Base-by-base conservation (phyloP, 2,888 invertebrate species). In the Scaptomyza cyrtandrae region DNA sequence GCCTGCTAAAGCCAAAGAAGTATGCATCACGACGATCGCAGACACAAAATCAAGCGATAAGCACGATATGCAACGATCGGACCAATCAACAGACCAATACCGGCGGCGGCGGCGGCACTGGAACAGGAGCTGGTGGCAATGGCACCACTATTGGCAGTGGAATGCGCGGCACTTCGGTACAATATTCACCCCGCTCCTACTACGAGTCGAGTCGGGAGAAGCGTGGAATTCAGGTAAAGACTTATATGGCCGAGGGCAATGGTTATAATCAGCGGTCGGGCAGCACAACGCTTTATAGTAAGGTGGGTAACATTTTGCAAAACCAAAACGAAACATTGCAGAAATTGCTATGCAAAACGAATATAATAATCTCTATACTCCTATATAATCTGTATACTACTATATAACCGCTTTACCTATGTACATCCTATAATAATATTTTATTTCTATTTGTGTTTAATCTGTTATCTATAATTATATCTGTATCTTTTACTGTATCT, bases 161-260 rank as follows among this genome's bases (percentile, higher is more conserved):
- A 53, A 79, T 86, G 64, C 87, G 88, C 49, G 89, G 89, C 68
- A 89, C 85, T 24, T 72, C 89, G 71, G 94, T 58, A 93, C 94
- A 91, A 83, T 91, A 92, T 84, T 91, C 80, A 93, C 94, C 87
- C 93, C 91, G 83, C 73, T 89, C 89, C 82, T 90, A 90, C 79
- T 92, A 92, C 85, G 92, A 92, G 52, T 70, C 89, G 68, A 86
- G 59, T 88, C 90, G 92, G 92, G 93, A 95, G 92, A 90, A 90
- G 87, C 94, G 95, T 93, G 96, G 95, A 93, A 96, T 96, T 93
- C 97, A 97, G 95, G 97, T 98, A 94, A 97, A 97, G 94, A 97
- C 97, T 93, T 98, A 98, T 94, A 97, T 97, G 95, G 97, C 96
- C 93, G 97, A 97, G 94, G 97, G 97, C 93, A 95, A 95, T 94